Evolutionary conservation across 2,888 invertebrate species (phyloP), one percentile per base, ranked within the genome.

Genomic region (Terebella lapidaria): DNA sequence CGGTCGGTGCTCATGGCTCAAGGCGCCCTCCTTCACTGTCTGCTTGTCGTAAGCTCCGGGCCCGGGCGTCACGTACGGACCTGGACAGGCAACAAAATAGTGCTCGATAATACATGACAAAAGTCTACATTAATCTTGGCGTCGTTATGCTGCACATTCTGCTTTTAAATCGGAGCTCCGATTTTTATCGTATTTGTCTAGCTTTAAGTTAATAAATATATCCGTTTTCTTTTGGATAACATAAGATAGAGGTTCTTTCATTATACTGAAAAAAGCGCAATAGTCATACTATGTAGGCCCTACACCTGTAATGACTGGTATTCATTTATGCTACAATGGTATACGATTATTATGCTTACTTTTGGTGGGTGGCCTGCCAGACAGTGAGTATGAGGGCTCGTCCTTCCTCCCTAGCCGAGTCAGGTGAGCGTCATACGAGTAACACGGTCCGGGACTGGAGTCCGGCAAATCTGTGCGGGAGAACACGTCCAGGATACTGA

Each of bases 11-110:
- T 62, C 61, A 3, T 46, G 58, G 58, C 63, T 62, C 22, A 62
- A 42, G 10, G 56, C 51, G 1, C 68, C 68, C 4, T 42, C 47
- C 47, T 56, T 52, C n/a, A 56, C 28, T 27, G 49, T 42, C n/a
- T 52, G 26, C n/a, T 54, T 3, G 58, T 63, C 52, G 58, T 68
- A 68, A 15, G 58, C 60, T 20, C 66, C 68, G 3, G 68, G 68
- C 1, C 67, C 68, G 20, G 68, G 68, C 3, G 57, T 56, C 2
- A 56, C 28, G 20, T 66, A 61, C 15, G 52, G n/a, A 3, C 35
- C 60, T 60, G 52, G 20, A 15, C 35, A 42, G 35, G 1, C 20
- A 20, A n/a, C 2, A 30, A n/a, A 4, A 18, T n/a, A 20, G 5
- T 5, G 35, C 18, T 35, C 10, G 10, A 18, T 10, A 10, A 35